Percentiles rank a stretch among this genome's conserved stretches.
Conservation (phyloP, 1,140 invertebrate species). For the Dolichoris vasculosae region DNA sequence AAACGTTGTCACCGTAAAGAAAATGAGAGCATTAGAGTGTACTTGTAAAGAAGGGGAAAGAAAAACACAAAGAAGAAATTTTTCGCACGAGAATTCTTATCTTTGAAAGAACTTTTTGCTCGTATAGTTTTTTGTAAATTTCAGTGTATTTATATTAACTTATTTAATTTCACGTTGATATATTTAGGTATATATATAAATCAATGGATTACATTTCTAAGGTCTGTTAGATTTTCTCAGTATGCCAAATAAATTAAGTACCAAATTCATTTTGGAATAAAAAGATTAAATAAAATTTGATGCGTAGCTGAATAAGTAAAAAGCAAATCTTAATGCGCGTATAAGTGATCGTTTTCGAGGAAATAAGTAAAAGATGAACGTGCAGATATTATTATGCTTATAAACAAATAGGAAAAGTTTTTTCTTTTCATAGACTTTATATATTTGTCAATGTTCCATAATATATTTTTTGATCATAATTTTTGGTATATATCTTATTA, state of each 20-base stretch:
- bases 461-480: no score
- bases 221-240: no score
- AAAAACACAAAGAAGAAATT: background rate
- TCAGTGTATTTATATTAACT: background rate
- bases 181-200: background rate
- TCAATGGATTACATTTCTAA: no score
- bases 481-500: no score
- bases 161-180: background rate
- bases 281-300: no score
- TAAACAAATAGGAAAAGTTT: background rate
- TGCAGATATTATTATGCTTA: background rate
- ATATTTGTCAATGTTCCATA: no score
- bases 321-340: no score
- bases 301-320: no score
- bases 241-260: no score
- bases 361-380: background rate
- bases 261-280: no score
- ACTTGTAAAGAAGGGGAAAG: background rate
- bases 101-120: conserved; percentile 29
- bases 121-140: background rate
- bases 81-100: conserved; percentile 36
- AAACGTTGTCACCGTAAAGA: conserved; percentile 42
- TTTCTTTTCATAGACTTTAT: background rate
- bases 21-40: conserved; percentile 1
- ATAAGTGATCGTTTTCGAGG: no score